Evolutionary conservation across 1,140 invertebrate genomes (phyloP).

Genomic region (Yoshiicerus persimilis): DNA sequence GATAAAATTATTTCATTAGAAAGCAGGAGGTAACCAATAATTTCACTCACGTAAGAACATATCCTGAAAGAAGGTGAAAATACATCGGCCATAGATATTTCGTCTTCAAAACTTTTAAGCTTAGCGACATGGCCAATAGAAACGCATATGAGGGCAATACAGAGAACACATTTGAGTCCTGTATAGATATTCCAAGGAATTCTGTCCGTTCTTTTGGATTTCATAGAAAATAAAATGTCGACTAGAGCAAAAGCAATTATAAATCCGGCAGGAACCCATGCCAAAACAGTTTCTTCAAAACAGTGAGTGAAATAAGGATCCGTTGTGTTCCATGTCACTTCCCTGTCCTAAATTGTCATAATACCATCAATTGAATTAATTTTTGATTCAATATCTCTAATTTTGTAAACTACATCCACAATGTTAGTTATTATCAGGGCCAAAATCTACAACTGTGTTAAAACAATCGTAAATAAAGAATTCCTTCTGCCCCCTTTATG

Average conservation of each 20-base stretch:
- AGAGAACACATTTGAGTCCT: conserved; percentile 67
- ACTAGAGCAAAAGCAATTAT: conserved; percentile 67
- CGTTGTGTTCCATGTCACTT: conserved; percentile 76
- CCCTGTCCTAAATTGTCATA: conserved; percentile 70
- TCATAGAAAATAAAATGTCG: conserved; percentile 66
- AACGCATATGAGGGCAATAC: conserved; percentile 50
- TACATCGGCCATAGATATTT: conserved; percentile 51
- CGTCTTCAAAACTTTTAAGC: background rate
- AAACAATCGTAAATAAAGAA: no score
- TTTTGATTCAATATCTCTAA: background rate
- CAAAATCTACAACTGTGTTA: no score
- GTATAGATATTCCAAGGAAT: conserved; percentile 73
- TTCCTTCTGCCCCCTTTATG: no score
- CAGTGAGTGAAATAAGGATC: conserved; percentile 81
- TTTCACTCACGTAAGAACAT: conserved; percentile 44
- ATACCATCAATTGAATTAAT: background rate
- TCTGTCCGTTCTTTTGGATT: conserved; percentile 73
- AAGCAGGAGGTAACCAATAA: background rate
- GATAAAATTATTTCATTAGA: background rate
- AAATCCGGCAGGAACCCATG: conserved; percentile 83
- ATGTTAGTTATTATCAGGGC: no score
- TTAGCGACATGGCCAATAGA: background rate
- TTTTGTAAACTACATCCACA: background rate
- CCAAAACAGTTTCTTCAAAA: conserved; percentile 81
- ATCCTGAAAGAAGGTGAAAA: conserved; percentile 53